phyloP scores from a whole-genome alignment of 2,888 invertebrate species.

The Tryphoninae sp. region DNA sequence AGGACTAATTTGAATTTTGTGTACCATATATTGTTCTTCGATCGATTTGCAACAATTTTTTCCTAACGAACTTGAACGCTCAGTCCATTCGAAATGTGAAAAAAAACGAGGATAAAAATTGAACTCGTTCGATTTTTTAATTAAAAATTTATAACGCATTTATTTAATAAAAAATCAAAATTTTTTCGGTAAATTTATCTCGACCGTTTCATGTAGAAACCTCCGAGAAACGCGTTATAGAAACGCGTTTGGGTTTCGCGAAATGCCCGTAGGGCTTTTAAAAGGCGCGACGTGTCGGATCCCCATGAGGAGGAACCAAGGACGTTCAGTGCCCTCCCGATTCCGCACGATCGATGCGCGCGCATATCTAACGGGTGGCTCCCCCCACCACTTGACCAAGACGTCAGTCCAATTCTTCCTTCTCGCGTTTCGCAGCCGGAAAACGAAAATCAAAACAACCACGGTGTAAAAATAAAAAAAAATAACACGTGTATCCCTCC shows the following conservation, averaged over 20 bases:
- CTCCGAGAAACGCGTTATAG: neutral
- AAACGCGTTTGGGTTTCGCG: neutral
- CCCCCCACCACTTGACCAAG: neutral
- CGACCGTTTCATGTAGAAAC: neutral
- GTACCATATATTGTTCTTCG: too few relatives aligned
- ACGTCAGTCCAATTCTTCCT: too few relatives aligned
- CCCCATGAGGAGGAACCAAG: slow-evolving; percentile 69
- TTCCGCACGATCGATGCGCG: slow-evolving; percentile 55
- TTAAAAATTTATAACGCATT: too few relatives aligned
- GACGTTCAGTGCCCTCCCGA: slow-evolving; percentile 74
- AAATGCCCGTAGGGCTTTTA: slow-evolving; percentile 55
- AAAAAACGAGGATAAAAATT: too few relatives aligned
- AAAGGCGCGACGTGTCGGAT: slow-evolving; percentile 56
- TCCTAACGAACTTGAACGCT: too few relatives aligned
- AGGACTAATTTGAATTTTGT: too few relatives aligned
- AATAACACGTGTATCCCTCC: slow-evolving; percentile 11
- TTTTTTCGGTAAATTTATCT: too few relatives aligned
- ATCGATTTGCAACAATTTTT: too few relatives aligned
- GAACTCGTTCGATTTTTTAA: too few relatives aligned
- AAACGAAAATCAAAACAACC: neutral
- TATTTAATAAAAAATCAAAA: too few relatives aligned
- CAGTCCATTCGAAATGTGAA: too few relatives aligned
- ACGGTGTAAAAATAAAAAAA: neutral
- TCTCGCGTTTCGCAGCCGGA: too few relatives aligned
- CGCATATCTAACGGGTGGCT: slow-evolving; percentile 64